phyloP scores from a whole-genome alignment of 2,113 vertebrate species.

The Lasiurus borealis region DNA sequence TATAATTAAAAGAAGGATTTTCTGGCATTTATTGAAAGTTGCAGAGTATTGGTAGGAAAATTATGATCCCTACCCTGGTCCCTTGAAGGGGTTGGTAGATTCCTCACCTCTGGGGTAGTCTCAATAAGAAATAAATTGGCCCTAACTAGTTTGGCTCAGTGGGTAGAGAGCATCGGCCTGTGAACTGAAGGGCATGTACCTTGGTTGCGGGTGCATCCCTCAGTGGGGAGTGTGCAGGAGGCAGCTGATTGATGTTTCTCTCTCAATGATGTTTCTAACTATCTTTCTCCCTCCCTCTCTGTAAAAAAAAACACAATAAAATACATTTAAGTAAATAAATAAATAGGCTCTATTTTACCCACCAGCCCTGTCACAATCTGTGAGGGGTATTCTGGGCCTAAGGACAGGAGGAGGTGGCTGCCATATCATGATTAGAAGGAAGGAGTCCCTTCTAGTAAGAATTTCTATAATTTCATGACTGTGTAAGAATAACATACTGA shows the following conservation, averaged over 20 bases:
- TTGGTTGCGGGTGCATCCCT: too few relatives aligned
- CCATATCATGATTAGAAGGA: neutral
- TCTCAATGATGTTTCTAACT: too few relatives aligned
- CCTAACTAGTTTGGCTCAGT: too few relatives aligned
- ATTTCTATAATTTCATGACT: neutral
- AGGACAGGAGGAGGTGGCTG: neutral
- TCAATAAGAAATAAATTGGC: neutral
- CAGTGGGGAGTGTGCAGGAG: too few relatives aligned
- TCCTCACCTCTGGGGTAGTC: neutral
- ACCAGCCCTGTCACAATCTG: neutral
- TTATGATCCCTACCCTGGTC: neutral
- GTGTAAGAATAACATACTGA: neutral
- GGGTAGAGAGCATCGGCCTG: too few relatives aligned
- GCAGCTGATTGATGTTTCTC: too few relatives aligned
- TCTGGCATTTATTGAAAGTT: slow-evolving; percentile 37
- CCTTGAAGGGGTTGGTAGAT: neutral
- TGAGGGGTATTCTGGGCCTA: neutral
- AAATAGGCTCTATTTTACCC: neutral
- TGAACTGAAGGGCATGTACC: too few relatives aligned
- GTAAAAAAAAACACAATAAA: too few relatives aligned
- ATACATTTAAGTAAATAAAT: neutral
- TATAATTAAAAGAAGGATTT: slow-evolving; percentile 74
- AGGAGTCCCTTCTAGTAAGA: neutral
- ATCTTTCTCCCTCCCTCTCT: too few relatives aligned
- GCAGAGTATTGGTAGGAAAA: neutral